Percentiles rank a stretch among this genome's conserved stretches.
Conservation (phyloP, 2,113 vertebrate genomes). For the Hydrochoerus hydrochaeris region DNA sequence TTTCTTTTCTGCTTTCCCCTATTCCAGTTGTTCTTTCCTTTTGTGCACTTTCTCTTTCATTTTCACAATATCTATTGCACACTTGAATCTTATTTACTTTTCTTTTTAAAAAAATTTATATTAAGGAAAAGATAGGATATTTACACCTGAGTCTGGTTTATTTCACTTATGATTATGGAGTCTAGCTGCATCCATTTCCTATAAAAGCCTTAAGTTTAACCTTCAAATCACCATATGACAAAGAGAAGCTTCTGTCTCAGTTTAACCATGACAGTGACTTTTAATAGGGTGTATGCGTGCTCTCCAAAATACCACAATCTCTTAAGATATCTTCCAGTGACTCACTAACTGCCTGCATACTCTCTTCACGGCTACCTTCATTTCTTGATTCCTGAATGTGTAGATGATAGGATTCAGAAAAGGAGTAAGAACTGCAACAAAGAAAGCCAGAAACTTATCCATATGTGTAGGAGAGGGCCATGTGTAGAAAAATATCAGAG, state of each 20-base stretch:
- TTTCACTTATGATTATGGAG: too few relatives aligned
- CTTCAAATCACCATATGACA: neutral
- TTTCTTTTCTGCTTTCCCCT: too few relatives aligned
- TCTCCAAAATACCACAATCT: neutral
- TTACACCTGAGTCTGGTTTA: too few relatives aligned
- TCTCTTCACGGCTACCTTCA: conserved; percentile 68
- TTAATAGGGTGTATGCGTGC: neutral
- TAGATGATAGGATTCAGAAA: conserved; percentile 76
- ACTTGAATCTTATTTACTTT: too few relatives aligned
- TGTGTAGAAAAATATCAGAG: neutral
- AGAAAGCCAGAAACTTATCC: conserved; percentile 63
- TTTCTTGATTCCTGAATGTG: conserved; percentile 75
- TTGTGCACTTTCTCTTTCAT: too few relatives aligned
- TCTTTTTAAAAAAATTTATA: too few relatives aligned
- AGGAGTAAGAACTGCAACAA: conserved; percentile 65
- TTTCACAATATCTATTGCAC: too few relatives aligned
- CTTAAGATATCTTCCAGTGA: conserved; percentile 27
- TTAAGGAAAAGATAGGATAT: too few relatives aligned
- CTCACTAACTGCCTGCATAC: conserved; percentile 17
- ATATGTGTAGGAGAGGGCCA: conserved; percentile 35
- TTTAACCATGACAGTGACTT: neutral
- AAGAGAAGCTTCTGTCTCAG: neutral
- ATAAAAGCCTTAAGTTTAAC: too few relatives aligned
- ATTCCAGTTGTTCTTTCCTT: too few relatives aligned
- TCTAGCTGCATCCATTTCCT: too few relatives aligned